Evolutionary conservation across 2,797 vertebrate species (phyloP), one percentile per base, ranked within the genome.

Genomic region (Fundulus diaphanus): DNA sequence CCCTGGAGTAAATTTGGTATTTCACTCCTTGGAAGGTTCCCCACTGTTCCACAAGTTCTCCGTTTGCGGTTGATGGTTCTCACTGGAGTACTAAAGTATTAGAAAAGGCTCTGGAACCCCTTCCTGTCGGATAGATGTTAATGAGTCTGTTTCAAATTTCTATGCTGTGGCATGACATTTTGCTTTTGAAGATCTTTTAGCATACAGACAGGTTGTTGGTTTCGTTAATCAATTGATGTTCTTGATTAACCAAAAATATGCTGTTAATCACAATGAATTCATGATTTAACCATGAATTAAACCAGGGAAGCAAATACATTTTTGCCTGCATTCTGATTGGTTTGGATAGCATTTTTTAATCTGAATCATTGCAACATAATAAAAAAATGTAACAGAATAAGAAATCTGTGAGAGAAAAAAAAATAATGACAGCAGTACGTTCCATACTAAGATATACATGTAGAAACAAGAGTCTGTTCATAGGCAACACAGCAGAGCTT

Each of bases 401-500:
- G 35, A 40, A 12, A 7, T 42, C 22, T n/a, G 1, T n/a, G 13
- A 33, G 68, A 11, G 29, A 0, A 18, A 52, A 69, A 66, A 37
- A 31, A 1, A 68, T 29, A 46, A 29, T 31, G 8, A 67, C 65
- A 67, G n/a, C 29, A 31, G 12, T 22, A 27, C 72, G 77, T 22
- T 12, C 52, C 3, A n/a, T 20, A 2, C 56, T 16, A 33, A 70
- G 29, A 72, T 56, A 13, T 5, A n/a, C n/a, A n/a, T n/a, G n/a
- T n/a, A 12, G 77, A 79, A 68, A 24, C 31, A 7, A 52, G 68
- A 79, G 71, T 27, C 56, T 70, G 80, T 76, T 72, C 72, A 52
- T 37, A 13, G 7, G 35, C 72, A 20, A 59, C 71, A 52, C 77
- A 27, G 56, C 27, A 42, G 59, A 72, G 77, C 72, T 85, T 89